Evolutionary conservation across 2,888 invertebrate species (phyloP), one percentile per base, ranked within the genome.

Genomic region (Cantharis lateralis): DNA sequence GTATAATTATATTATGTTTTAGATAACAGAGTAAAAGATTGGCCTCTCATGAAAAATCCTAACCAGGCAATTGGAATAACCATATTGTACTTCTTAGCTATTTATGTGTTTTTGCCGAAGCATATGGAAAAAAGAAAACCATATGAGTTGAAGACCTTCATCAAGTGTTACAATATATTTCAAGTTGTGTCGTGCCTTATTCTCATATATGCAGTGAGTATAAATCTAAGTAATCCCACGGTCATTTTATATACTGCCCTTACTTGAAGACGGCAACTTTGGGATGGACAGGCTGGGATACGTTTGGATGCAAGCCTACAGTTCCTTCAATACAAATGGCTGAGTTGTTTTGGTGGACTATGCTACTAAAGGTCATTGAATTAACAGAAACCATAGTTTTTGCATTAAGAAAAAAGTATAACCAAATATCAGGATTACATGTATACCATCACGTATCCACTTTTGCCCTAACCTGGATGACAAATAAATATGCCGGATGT

Each of bases 371-470:
- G 87, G 82, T 92, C 5, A 80, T 90, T 24, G 95, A 95, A 85
- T 87, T 95, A 2, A 82, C 90, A 0, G 95, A 94, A 85, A 94
- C 94, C 0, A 84, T 91, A 2, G 91, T 94, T 84, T 94, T 94
- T 83, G 88, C 93, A 15, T 84, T 94, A 81, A 89, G 94, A 78
- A 93, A 93, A 87, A 93, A 92, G 84, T 89, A 91, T 75, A 90
- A 89, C 63, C 94, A 94, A 87, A 91, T 93, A 10, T 92, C 94
- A 0, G 91, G 91, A 81, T 87, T 94, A 66, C 94, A 94, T 81
- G 86, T 94, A 9, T 94, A 94, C 83, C 94, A 94, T 87, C 94
- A 94, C 80, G 87, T 90, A 71, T 89, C 90, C 75, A 90, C 92
- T 0, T 84, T 92, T 48, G 83, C 90, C 11, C 87, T 93, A 0